phyloP scores from a whole-genome alignment of 2,888 invertebrate species.

The Diogma glabrata region DNA sequence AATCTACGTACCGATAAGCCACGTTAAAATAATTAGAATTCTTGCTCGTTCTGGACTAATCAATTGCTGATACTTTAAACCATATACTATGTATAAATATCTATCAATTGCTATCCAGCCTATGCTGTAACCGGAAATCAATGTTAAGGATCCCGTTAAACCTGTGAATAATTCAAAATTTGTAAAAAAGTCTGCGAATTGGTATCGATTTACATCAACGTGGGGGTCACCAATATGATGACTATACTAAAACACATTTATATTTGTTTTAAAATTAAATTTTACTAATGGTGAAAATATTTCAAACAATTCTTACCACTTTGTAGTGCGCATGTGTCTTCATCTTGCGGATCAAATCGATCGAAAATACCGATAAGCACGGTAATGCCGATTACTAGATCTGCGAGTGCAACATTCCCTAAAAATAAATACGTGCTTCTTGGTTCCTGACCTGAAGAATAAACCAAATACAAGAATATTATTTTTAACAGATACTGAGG shows the following conservation, averaged over 20 bases:
- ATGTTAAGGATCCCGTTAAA: slow-evolving; percentile 48
- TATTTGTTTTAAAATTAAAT: neutral
- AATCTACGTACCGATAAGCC: slow-evolving; percentile 43
- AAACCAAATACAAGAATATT: too few relatives aligned
- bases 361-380: slow-evolving; percentile 42
- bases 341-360: slow-evolving; percentile 31
- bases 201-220: too few relatives aligned
- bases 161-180: slow-evolving; percentile 33
- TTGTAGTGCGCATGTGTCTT: slow-evolving; percentile 34
- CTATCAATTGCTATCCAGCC: slow-evolving; percentile 51
- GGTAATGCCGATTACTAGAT: slow-evolving; percentile 48
- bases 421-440: slow-evolving; percentile 51
- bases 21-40: slow-evolving; percentile 42
- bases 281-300: neutral
- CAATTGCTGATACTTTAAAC: slow-evolving; percentile 49
- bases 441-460: slow-evolving; percentile 43
- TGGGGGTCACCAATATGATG: neutral
- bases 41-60: slow-evolving; percentile 46
- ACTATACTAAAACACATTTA: too few relatives aligned
- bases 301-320: too few relatives aligned
- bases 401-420: slow-evolving; percentile 53
- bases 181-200: too few relatives aligned
- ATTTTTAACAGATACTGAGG: too few relatives aligned
- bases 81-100: slow-evolving; percentile 52
- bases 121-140: slow-evolving; percentile 52